phyloP scores from a whole-genome alignment of 2,888 invertebrate genomes.

The Dascillus cervinus region DNA sequence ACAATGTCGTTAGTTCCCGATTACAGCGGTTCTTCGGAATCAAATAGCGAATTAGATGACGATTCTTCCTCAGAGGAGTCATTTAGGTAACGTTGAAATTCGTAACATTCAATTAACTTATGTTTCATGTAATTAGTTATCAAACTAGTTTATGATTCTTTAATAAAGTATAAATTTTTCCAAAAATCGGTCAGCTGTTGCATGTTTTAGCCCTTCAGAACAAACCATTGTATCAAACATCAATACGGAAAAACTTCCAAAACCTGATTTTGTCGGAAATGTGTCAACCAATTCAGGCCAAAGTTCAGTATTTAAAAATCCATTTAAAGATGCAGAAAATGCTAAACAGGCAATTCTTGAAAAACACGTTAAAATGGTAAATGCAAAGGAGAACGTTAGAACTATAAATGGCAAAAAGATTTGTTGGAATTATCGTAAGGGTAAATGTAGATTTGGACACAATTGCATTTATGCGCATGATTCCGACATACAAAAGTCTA shows the following conservation, averaged over 20 bases:
- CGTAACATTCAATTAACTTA: too few relatives aligned
- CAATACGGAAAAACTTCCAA: conserved; percentile 47
- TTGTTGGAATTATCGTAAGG: conserved; percentile 90
- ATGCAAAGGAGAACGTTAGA: conserved; percentile 57
- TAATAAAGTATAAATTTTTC: conserved; percentile 9
- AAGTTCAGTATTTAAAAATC: conserved; percentile 80
- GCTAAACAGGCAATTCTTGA: conserved; percentile 81
- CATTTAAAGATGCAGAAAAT: conserved; percentile 76
- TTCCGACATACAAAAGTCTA: conserved; percentile 66
- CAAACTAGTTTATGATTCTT: too few relatives aligned
- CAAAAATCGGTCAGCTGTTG: conserved; percentile 40
- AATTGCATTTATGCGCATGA: conserved; percentile 90
- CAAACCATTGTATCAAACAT: conserved; percentile 17
- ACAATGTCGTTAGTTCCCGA: conserved; percentile 55
- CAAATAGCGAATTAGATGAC: conserved; percentile 43
- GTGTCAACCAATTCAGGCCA: conserved; percentile 37
- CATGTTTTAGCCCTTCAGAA: conserved; percentile 33
- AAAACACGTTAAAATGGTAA: conserved; percentile 88
- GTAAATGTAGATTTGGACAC: conserved; percentile 83
- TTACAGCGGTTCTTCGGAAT: conserved; percentile 53
- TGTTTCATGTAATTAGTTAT: too few relatives aligned
- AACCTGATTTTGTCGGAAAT: conserved; percentile 53
- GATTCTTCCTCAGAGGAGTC: conserved; percentile 29
- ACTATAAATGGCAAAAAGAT: conserved; percentile 82
- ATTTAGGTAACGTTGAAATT: conserved; percentile 31